Evolutionary conservation across 2,888 invertebrate genomes (phyloP), one percentile per base, ranked within the genome.

Genomic region (Cerastoderma edule): DNA sequence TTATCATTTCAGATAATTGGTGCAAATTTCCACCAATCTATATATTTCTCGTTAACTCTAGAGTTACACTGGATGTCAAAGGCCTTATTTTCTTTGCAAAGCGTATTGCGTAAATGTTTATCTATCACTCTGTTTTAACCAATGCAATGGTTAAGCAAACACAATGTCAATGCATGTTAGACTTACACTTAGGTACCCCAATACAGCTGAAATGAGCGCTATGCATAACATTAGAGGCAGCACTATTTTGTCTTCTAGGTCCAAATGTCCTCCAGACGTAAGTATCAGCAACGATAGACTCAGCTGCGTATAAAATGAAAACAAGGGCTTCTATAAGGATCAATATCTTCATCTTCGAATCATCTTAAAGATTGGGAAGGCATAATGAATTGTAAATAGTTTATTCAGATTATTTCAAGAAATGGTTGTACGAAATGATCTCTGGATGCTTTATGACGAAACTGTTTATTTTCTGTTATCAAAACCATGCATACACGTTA

Each of bases 151-250:
- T n/a, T n/a, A n/a, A n/a, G n/a, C n/a, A n/a, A n/a, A n/a, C n/a
- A n/a, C n/a, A n/a, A n/a, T n/a, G n/a, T n/a, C n/a, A n/a, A n/a
- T n/a, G n/a, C n/a, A n/a, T n/a, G n/a, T n/a, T n/a, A n/a, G n/a
- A 85, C 89, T 87, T 80, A 91, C 91, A 48, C 85, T 77, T 5
- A 88, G 64, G 67, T 85, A 88, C 48, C 89, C 91, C 24, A 89
- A 27, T 10, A 86, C 50, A 54, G 87, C 81, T 67, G 88, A 88
- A 44, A 78, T 75, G 1, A 89, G 30, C 13, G 87, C 86, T 30
- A 90, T 30, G 1, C 85, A 69, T 1, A 86, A 68, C 3, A 88
- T 88, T 16, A 89, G 76, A 19, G 85, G 79, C 28, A 91, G 80
- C 8, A 90, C 80, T 16, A 90, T 67, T 22, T 83, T 84, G 39